These are phyloP conservation scores for Platichthys stellatus DNA, from an alignment of 2,113 vertebrate genomes.

Conservation along the genomic window DNA sequence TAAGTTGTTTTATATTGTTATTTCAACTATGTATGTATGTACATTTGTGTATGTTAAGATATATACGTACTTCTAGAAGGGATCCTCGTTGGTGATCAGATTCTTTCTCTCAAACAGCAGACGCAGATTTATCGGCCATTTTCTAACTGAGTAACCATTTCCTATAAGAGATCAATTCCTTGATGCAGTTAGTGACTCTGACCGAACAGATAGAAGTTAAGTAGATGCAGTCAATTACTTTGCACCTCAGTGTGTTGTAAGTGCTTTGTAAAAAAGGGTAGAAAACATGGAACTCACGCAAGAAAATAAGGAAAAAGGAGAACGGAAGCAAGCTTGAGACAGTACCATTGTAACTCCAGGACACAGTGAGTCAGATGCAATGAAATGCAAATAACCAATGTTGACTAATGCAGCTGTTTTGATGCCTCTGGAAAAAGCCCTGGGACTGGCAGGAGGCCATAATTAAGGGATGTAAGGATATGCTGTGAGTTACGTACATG, in stretches of 20 bases:
- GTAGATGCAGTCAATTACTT: too few relatives aligned
- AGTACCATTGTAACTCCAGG: too few relatives aligned
- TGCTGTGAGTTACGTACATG: background rate
- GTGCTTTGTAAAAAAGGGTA: background rate
- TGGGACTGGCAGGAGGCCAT: background rate
- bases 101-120: too few relatives aligned
- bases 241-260: background rate
- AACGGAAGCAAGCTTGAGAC: background rate
- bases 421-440: background rate
- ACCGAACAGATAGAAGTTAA: background rate
- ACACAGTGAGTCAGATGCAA: background rate
- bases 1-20: too few relatives aligned
- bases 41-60: too few relatives aligned
- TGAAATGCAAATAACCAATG: background rate
- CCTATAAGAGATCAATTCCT: background rate
- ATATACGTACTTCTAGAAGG: too few relatives aligned
- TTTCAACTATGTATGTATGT: too few relatives aligned
- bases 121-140: background rate
- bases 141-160: background rate
- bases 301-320: background rate
- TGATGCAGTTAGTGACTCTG: background rate
- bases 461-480: conserved; percentile 4
- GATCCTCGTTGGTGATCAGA: too few relatives aligned
- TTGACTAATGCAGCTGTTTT: background rate
- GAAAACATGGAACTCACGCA: background rate